Evolutionary conservation across 2,113 vertebrate species (phyloP), one percentile per base, ranked within the genome.

Genomic region (Guaruba guarouba): DNA sequence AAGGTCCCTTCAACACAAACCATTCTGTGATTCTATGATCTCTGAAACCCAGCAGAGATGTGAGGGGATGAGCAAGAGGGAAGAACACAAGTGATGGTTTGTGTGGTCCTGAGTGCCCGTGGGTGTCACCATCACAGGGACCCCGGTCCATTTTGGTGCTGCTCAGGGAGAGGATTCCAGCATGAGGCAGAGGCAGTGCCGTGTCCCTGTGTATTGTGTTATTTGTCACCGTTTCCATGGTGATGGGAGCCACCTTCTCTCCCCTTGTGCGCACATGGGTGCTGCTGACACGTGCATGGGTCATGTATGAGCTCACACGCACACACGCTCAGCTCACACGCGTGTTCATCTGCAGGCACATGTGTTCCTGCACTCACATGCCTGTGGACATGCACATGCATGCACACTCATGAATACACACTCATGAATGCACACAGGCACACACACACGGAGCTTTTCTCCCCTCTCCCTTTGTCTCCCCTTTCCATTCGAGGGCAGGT

Each of bases 181-280:
- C 33, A n/a, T 1, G 29, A 43, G 67, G 84, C 74, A 71, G 51
- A 83, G 51, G 23, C 14, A 35, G 66, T 1, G 41, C 52, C 48
- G 51, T n/a, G 81, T 83, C 46, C 13, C 57, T 22, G 20, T 23
- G 63, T 4, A 24, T 67, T 39, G 11, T 37, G n/a, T 94, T 83
- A 71, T 92, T 24, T 92, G 95, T 68, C 96, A 75, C 78, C 11
- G 96, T 98, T 97, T 82, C 96, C 90, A 97, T 97, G 97, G 82
- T 94, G 33, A 97, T 74, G 77, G 8, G 76, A 63, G 79, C 67
- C 79, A 84, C 69, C 46, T 90, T 90, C 83, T 67, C 39, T 71
- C 82, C 92, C 87, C 67, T 33, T 20, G 77, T 25, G 67, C 20
- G 1, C 4, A 11, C 62, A n/a, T n/a, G 57, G 33, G 33, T 6